Evolutionary conservation across 1,140 invertebrate species (phyloP), one percentile per base, ranked within the genome.

Genomic region (Nasonia longicornis): DNA sequence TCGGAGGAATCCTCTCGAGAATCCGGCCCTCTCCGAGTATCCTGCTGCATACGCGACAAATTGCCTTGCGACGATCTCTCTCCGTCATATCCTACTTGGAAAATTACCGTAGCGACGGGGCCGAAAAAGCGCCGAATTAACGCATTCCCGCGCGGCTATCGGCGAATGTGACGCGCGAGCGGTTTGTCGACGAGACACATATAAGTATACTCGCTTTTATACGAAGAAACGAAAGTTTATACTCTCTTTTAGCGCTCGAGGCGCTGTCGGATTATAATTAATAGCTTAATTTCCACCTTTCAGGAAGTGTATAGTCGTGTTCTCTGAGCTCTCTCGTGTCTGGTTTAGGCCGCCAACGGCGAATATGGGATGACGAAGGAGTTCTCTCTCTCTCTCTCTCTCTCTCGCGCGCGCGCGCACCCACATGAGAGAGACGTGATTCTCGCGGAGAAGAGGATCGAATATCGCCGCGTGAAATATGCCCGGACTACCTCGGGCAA

Each of bases 241-340:
- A 26, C 26, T 22, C 22, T 35, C 31, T 35, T 35, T 35, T 35
- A 35, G 2, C 77, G 79, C 83, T 70, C 72, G 77, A 77, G 85
- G 83, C 85, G 80, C 70, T 48, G 45, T 78, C 26, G 29, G 84
- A 84, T 8, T 42, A 87, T 88, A 88, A 89, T 88, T 88, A 88
- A 89, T 89, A 89, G 88, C 87, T 89, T 86, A 88, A 89, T 89
- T 89, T 89, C 84, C 85, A 88, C 85, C 87, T 87, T 87, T 88
- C 87, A 88, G 87, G 85, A 88, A 89, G 86, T 58, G 16, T 58
- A n/a, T 58, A 58, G 16, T 66, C 58, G 74, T 66, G 38, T 42
- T 42, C 8, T 42, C 8, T 1, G 6, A 7, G 38, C 4, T n/a
- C 4, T n/a, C 29, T 29, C 26, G 16, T 20, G 22, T 48, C 52